Base-by-base conservation (phyloP, 2,888 invertebrate species). In the Aricia artaxerxes region DNA sequence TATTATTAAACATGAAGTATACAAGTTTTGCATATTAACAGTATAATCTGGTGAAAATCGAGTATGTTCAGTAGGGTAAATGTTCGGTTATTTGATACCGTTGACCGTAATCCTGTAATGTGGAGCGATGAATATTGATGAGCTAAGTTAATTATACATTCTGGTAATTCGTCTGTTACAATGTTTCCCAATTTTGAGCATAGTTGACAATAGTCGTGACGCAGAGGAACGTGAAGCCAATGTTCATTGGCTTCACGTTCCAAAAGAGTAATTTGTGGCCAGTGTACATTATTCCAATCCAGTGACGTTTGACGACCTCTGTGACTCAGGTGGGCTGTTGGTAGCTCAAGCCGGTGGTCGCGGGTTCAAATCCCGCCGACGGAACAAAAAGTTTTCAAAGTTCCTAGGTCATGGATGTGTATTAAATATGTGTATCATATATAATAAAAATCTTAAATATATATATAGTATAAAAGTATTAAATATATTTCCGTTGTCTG, bases 101-200 rank as follows among this genome's bases (percentile, higher is more conserved):
- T 35, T 69, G 69, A 69, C 69, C 69, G 69, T 69, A 69, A 69
- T 69, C 69, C 69, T 69, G 69, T 69, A 69, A 69, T 69, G 69
- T 69, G 69, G 35, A 38, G 13, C 69, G 69, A 69, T 69, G 69
- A 69, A 69, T 69, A 69, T 69, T 69, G 35, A 69, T 69, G 69
- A 69, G 69, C 69, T 69, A 69, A 69, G 69, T 69, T 69, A 69
- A 69, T 69, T 69, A 69, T 69, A 69, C 69, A 69, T 69, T 69
- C 69, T 11, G 35, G 69, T 69, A 69, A 69, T 69, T 69, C 69
- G 69, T 69, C 16, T 38, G 69, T 69, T 69, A 69, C 69, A 69
- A 2, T 35, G 69, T 69, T 69, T 35, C 35, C 69, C 35, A 13
- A 69, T 69, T 69, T 38, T 69, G 69, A 69, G 5, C 35, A 31